phyloP scores from a whole-genome alignment of 2,113 vertebrate genomes.

The Oophaga pumilio region DNA sequence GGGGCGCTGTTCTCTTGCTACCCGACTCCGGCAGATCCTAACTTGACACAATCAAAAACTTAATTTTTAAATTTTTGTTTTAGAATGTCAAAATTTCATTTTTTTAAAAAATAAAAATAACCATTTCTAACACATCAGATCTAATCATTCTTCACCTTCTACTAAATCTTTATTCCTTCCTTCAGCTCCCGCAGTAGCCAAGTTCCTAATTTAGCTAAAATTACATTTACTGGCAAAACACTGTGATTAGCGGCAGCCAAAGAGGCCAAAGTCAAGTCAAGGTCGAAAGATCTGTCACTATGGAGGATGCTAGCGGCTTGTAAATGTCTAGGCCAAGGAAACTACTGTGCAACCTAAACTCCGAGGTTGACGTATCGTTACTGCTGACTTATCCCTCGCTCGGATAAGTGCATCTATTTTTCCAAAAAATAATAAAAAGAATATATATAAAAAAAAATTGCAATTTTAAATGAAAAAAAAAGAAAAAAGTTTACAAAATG shows the following conservation, averaged over 20 bases:
- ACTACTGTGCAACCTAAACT: slow-evolving; percentile 23
- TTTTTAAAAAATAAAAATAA: not conserved
- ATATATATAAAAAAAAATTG: too few species aligned
- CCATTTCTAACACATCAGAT: not conserved
- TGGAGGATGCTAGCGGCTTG: not conserved
- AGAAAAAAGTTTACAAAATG: too few species aligned
- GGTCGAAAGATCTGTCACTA: not conserved
- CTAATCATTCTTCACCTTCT: not conserved
- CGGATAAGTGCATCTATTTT: too few species aligned
- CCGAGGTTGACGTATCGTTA: not conserved
- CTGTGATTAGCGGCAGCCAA: not conserved
- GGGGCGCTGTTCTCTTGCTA: not conserved
- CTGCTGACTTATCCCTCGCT: too few species aligned
- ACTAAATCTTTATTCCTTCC: not conserved
- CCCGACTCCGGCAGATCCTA: not conserved
- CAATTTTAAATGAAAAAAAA: too few species aligned
- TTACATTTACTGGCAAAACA: slow-evolving; percentile 1
- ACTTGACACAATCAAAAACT: not conserved
- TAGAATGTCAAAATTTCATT: not conserved
- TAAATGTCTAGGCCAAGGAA: slow-evolving; percentile 14
- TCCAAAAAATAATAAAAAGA: too few species aligned
- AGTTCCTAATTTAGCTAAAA: not conserved
- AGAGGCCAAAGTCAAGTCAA: slow-evolving; percentile 12
- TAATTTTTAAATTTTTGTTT: too few species aligned
- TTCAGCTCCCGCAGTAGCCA: not conserved